A percentile compares a stretch with the other conserved stretches of the same genome.
Evolutionary conservation across 1,140 invertebrate species (phyloP).

Genomic region (Lerema accius): DNA sequence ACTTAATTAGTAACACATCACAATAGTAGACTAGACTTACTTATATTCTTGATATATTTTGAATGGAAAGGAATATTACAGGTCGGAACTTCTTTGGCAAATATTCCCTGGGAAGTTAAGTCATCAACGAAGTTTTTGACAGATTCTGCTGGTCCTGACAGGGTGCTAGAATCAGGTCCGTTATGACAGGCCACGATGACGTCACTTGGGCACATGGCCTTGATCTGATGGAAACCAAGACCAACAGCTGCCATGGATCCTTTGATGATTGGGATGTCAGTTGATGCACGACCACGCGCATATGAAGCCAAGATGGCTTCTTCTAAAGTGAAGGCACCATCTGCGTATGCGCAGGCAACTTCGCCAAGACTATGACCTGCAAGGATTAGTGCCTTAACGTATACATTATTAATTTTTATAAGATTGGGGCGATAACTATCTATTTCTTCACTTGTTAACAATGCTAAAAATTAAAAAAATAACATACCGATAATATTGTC

Average conservation of each 20-base stretch:
- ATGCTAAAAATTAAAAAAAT: too few species aligned
- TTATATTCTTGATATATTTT: constrained; percentile 89
- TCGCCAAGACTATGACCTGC: too few species aligned
- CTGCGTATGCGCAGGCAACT: too few species aligned
- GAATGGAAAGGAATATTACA: constrained; percentile 94
- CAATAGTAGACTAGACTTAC: too few species aligned
- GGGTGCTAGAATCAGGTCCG: constrained; percentile 90
- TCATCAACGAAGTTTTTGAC: constrained; percentile 88
- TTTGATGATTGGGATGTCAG: constrained; percentile 89
- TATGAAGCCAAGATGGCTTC: too few species aligned
- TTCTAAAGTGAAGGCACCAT: too few species aligned
- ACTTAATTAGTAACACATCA: too few species aligned
- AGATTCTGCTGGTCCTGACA: constrained; percentile 90
- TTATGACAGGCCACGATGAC: constrained; percentile 96
- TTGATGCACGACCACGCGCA: constrained; percentile 92
- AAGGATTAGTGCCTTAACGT: too few species aligned
- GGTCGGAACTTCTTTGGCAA: constrained; percentile 91
- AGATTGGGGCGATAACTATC: too few species aligned
- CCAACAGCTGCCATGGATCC: constrained; percentile 94
- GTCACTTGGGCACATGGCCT: constrained; percentile 84
- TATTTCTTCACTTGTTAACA: too few species aligned
- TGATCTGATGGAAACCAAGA: constrained; percentile 84
- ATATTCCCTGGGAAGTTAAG: constrained; percentile 88
- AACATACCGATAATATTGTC: constrained; percentile 6
- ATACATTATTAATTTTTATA: too few species aligned